These are phyloP conservation scores for Coelinius sp. DNA, from an alignment of 2,888 invertebrate genomes.

Conservation along the genomic window DNA sequence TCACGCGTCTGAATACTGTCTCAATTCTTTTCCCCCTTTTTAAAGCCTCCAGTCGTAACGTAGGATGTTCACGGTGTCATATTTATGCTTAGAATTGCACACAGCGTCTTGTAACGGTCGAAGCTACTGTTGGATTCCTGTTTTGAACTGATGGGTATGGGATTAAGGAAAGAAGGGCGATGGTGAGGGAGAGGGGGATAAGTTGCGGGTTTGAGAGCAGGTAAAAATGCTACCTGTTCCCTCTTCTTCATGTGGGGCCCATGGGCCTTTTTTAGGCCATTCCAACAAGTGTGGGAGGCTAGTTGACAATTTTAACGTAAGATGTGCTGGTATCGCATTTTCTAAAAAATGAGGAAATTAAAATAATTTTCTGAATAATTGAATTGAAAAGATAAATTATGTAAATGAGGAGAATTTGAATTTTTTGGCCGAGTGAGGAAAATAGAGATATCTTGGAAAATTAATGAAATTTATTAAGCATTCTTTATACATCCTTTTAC, in stretches of 20 bases:
- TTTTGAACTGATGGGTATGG: slow-evolving; percentile 5
- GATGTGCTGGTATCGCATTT: slow-evolving; percentile 27
- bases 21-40: not conserved
- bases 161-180: not conserved
- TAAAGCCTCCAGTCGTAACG: not conserved
- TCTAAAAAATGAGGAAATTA: slow-evolving; percentile 1
- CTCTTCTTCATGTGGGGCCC: not conserved
- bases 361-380: not conserved
- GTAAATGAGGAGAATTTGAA: not conserved
- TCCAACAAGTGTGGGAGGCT: not conserved
- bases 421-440: not conserved
- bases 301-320: slow-evolving; percentile 4
- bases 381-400: not conserved
- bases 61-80: slow-evolving; percentile 14
- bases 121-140: slow-evolving; percentile 30
- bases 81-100: slow-evolving; percentile 38
- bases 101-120: slow-evolving; percentile 38
- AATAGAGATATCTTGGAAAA: not conserved
- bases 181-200: slow-evolving; percentile 35
- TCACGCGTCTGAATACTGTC: not conserved
- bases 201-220: slow-evolving; percentile 45
- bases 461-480: slow-evolving; percentile 54
- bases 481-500: slow-evolving; percentile 74
- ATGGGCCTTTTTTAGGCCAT: not conserved
- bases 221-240: slow-evolving; percentile 46